Evolutionary conservation across 2,888 invertebrate genomes (phyloP).

Genomic region (Uloborus plumipes): DNA sequence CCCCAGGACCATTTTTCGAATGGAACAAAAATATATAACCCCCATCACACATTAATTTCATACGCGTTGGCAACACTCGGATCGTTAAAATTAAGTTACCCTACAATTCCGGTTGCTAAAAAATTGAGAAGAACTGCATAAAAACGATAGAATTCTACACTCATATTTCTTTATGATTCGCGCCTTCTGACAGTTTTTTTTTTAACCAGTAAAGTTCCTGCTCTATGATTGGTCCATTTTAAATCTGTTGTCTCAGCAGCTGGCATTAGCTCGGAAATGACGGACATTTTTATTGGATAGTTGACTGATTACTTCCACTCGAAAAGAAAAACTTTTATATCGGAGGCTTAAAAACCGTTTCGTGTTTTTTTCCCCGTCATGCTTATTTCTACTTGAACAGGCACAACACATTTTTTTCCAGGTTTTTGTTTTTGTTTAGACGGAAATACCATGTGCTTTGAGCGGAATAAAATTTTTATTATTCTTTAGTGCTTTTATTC

Average conservation of each 20-base stretch:
- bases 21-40: not conserved
- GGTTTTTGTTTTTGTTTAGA: too few species aligned
- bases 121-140: slow-evolving; percentile 18
- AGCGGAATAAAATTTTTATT: too few species aligned
- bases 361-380: slow-evolving; percentile 19
- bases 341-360: slow-evolving; percentile 53
- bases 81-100: slow-evolving; percentile 55
- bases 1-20: slow-evolving; percentile 3
- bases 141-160: slow-evolving; percentile 13
- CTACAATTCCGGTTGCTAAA: slow-evolving; percentile 19
- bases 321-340: slow-evolving; percentile 52
- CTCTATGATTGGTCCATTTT: slow-evolving; percentile 25
- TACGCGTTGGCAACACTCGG: slow-evolving; percentile 1
- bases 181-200: slow-evolving; percentile 30
- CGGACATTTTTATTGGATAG: slow-evolving; percentile 62
- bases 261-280: slow-evolving; percentile 53
- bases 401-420: too few species aligned
- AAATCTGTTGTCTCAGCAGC: slow-evolving; percentile 63
- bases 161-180: slow-evolving; percentile 44
- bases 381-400: too few species aligned
- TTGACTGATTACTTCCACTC: slow-evolving; percentile 62
- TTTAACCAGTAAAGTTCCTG: not conserved
- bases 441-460: too few species aligned
- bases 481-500: too few species aligned
- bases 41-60: slow-evolving; percentile 33